Evolutionary conservation across 2,888 invertebrate genomes (phyloP).

Genomic region (Nomada flava): DNA sequence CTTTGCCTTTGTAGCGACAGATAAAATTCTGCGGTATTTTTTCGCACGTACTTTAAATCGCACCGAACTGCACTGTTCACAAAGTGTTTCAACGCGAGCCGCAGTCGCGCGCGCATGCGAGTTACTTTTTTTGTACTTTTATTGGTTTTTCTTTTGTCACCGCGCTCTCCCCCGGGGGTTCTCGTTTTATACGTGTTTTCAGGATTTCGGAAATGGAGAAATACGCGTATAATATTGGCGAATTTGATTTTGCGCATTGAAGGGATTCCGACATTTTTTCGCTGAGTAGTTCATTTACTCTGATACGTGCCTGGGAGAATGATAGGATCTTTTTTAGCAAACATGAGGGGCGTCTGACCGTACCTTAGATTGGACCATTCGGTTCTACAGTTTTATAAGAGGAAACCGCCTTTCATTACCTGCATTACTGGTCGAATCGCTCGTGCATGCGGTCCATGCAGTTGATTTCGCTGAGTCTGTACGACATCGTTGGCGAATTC

Average conservation of each 20-base stretch:
- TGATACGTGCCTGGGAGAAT: background rate
- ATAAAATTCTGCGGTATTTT: conserved; percentile 50
- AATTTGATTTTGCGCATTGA: background rate
- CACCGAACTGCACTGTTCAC: conserved; percentile 30
- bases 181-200: conserved; percentile 35
- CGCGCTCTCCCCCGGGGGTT: background rate
- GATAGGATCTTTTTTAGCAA: conserved; percentile 15
- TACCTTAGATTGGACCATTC: conserved; percentile 19
- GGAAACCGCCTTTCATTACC: conserved; percentile 55
- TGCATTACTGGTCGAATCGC: conserved; percentile 59
- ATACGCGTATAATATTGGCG: background rate
- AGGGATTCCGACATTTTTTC: background rate
- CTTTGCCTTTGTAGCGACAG: conserved; percentile 29
- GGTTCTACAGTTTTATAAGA: conserved; percentile 38
- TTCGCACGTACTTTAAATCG: conserved; percentile 46
- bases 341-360: conserved; percentile 5
- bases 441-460: conserved; percentile 61
- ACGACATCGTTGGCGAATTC: conserved; percentile 60
- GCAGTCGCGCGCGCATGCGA: conserved; percentile 16
- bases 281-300: background rate
- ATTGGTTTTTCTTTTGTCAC: conserved; percentile 42
- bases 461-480: conserved; percentile 69
- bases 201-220: conserved; percentile 30
- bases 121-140: conserved; percentile 43
- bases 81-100: conserved; percentile 39